These are phyloP conservation scores for Ascaphus truei DNA, from an alignment of 2,113 vertebrate species.

Conservation along the genomic window DNA sequence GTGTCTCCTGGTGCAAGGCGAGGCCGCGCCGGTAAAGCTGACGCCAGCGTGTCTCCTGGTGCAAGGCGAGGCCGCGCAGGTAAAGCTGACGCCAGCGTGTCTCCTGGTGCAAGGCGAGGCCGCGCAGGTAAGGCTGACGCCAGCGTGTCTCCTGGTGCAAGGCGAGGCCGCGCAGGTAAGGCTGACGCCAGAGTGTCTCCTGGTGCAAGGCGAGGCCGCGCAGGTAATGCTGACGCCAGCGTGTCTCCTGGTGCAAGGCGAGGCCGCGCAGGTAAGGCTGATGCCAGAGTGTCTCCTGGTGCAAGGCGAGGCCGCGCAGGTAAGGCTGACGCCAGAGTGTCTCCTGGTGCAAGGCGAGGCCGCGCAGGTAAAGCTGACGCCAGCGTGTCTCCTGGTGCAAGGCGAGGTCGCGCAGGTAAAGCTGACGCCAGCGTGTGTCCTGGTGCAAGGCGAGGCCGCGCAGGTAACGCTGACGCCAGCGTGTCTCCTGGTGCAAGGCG, in stretches of 20 bases:
- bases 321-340: no score
- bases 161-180: constrained; percentile 1
- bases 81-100: no score
- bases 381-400: constrained; percentile 13
- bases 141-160: constrained; percentile 13
- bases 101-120: constrained; percentile 12
- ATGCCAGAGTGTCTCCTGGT: no score
- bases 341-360: constrained; percentile 12
- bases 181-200: no score
- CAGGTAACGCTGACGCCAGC: not conserved
- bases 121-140: not conserved
- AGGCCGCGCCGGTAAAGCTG: not conserved
- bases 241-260: constrained; percentile 16
- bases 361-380: not conserved
- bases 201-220: not conserved
- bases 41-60: no score
- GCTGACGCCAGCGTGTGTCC: no score
- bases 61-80: constrained; percentile 3
- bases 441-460: not conserved
- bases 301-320: constrained; percentile 3
- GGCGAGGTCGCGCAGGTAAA: constrained; percentile 1
- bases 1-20: constrained; percentile 16
- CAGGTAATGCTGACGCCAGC: not conserved
- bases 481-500: constrained; percentile 16
- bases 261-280: not conserved